Evolutionary conservation across 2,113 vertebrate genomes (phyloP), one percentile per base, ranked within the genome.

Genomic region (Sylvietta virens): DNA sequence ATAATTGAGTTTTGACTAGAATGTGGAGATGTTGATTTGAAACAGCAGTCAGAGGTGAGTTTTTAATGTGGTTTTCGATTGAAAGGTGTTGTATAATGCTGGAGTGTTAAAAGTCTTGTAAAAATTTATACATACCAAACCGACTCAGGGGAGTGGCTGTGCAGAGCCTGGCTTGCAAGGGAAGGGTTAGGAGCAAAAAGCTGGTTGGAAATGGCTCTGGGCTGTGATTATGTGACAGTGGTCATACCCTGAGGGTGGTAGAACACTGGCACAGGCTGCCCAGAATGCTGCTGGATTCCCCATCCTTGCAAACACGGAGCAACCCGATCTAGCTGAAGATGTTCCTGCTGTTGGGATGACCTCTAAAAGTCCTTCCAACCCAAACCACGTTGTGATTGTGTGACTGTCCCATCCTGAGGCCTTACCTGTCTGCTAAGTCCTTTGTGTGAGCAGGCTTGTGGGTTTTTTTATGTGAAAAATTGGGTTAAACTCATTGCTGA

Each of bases 341-440:
- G 28, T n/a, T 7, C 13, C 11, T n/a, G 37, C 39, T 74, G 7
- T 4, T 60, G 53, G 53, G 23, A 10, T 53, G 39, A n/a, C 9
- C 45, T 66, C 28, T 74, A 5, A 26, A 88, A 50, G 23, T 60
- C 28, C 53, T 19, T 60, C 44, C 45, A 45, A 23, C 19, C 9
- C 33, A 28, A 24, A n/a, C 12, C 13, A 30, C 53, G 20, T n/a
- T 39, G 13, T 53, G 20, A 7, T 44, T 57, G 22, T 57, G 8
- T 44, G 35, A 8, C 4, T 58, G 22, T 27, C 86, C 61, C 26
- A 19, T 71, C 26, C 35, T 53, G 47, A 11, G 9, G 19, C 3
- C 0, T 39, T 67, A 13, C 15, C 28, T 54, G 28, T 28, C 33
- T 3, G 4, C 4, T 35, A 10, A 54, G 13, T 72, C 3, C 1